Evolutionary conservation across 2,113 vertebrate genomes (phyloP).

Genomic region (Apeltes quadracus): DNA sequence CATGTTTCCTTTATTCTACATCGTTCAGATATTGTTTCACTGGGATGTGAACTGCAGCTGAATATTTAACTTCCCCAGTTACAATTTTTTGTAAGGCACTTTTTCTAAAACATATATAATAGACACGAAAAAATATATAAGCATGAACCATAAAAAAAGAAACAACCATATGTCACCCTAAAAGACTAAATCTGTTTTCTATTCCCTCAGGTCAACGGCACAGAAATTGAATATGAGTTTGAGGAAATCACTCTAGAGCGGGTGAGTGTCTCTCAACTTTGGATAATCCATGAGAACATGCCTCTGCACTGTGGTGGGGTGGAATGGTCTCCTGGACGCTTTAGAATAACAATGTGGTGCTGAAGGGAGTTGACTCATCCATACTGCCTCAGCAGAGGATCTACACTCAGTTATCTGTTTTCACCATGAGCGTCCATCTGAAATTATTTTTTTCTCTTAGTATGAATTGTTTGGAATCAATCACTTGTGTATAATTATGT

Average conservation of each 20-base stretch:
- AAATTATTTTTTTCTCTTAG: not conserved
- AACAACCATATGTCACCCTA: not conserved
- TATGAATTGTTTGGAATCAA: not conserved
- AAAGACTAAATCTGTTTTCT: slow-evolving; percentile 19
- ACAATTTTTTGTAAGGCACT: not conserved
- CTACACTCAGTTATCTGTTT: not conserved
- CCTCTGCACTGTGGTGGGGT: not conserved
- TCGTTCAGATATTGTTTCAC: not conserved
- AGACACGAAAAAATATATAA: too few relatives aligned
- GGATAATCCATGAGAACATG: not conserved
- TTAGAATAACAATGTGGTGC: not conserved
- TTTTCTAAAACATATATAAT: too few relatives aligned
- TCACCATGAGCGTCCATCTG: not conserved
- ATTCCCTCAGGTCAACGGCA: slow-evolving; percentile 90
- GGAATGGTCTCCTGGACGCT: slow-evolving; percentile 1
- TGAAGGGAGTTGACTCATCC: not conserved
- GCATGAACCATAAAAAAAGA: too few relatives aligned
- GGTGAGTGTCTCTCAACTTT: slow-evolving; percentile 81
- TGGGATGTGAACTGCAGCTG: not conserved
- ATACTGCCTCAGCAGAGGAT: not conserved
- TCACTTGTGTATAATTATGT: not conserved
- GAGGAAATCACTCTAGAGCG: slow-evolving; percentile 98
- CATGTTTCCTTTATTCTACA: not conserved
- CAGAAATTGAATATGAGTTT: slow-evolving; percentile 98
- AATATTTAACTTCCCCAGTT: not conserved